These are phyloP conservation scores for Lampris megalopsis DNA, from an alignment of 2,113 vertebrate genomes.

Conservation along the genomic window DNA sequence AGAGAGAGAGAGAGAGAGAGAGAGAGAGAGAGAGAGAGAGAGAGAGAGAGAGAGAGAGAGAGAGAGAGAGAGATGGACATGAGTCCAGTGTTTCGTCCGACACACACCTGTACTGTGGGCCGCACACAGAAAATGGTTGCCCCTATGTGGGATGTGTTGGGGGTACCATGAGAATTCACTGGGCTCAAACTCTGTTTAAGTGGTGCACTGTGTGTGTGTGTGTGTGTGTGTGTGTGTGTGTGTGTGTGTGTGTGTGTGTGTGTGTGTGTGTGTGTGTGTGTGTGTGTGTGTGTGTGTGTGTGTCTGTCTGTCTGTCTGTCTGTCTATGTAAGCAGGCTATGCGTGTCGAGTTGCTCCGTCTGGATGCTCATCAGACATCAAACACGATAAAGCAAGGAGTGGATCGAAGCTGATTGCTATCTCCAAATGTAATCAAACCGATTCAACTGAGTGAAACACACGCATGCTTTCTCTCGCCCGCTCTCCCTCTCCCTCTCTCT, in stretches of 20 bases:
- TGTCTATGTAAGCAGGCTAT: constrained; percentile 30
- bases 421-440: constrained; percentile 76
- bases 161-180: neutral
- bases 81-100: neutral
- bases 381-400: constrained; percentile 71
- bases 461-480: constrained; percentile 37
- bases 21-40: neutral
- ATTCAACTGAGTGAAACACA: constrained; percentile 62
- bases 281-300: constrained; percentile 11
- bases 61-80: neutral
- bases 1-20: neutral
- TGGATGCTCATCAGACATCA: constrained; percentile 75
- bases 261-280: too few relatives aligned
- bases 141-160: neutral
- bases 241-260: too few relatives aligned
- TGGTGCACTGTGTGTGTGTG: constrained; percentile 2
- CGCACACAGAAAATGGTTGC: neutral
- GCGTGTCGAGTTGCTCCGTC: constrained; percentile 58
- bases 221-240: too few relatives aligned
- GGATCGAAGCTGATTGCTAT: constrained; percentile 72
- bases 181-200: neutral
- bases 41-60: neutral
- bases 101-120: constrained; percentile 27
- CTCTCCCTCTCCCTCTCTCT: constrained; percentile 20
- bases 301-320: constrained; percentile 25